Evolutionary conservation across 2,113 vertebrate species (phyloP), one percentile per base, ranked within the genome.

Genomic region (Salvelinus sp.): DNA sequence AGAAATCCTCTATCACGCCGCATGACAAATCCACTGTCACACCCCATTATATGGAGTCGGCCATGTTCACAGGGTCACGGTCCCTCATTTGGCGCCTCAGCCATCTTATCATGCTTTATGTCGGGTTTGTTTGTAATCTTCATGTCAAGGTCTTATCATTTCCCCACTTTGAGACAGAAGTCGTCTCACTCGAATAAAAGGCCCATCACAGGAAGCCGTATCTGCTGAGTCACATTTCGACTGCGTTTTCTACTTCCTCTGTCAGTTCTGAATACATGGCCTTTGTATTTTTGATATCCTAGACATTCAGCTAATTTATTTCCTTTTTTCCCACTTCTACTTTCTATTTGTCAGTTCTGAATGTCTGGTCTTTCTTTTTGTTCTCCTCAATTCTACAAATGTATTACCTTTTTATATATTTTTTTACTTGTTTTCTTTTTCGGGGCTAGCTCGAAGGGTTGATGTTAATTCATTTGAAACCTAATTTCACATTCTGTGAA

Each of bases 391-490:
- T 13, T 64, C 62, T 25, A 64, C 22, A 64, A 9, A 9, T 25
- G 5, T 68, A 5, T n/a, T 12, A 2, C 14, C 28, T 3, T 38
- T 28, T 68, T 38, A 16, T 28, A 30, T 20, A 0, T 4, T 6
- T 23, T 60, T 33, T 66, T 68, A 25, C 57, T 69, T 57, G 5
- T 6, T n/a, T 10, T 63, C 71, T 38, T 28, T 10, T 73, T 30
- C 38, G 33, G 4, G 20, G 38, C 20, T 47, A 7, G 23, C 18
- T 65, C 47, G 30, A n/a, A 47, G 25, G 9, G 25, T 28, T 28
- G 6, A 5, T 3, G 14, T 73, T 79, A 80, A 80, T 83, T 83
- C 73, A 79, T 82, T 72, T 76, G 80, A 80, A 81, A 74, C 67
- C 75, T 83, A 76, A 85, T 50, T 73, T 74, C 67, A 18, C n/a